phyloP scores from a whole-genome alignment of 2,888 invertebrate species.

The Poecilus cupreus region DNA sequence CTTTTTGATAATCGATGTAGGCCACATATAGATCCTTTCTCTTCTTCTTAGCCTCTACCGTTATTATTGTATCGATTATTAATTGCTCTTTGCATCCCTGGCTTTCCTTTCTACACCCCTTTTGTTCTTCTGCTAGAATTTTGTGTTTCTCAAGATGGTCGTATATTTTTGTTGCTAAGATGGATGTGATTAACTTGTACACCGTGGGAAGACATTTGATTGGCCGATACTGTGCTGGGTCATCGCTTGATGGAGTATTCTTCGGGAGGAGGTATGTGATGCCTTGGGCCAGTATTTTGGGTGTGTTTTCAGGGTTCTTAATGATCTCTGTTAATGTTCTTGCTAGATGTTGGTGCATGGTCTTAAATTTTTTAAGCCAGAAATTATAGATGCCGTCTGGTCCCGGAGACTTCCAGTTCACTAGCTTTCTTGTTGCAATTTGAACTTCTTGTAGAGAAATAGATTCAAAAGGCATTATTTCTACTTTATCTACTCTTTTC shows the following conservation, averaged over 20 bases:
- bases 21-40: neutral
- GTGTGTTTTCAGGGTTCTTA: neutral
- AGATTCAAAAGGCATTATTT: no score
- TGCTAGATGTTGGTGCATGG: neutral
- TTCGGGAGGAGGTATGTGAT: neutral
- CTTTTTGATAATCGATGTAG: neutral
- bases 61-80: neutral
- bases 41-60: neutral
- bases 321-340: neutral
- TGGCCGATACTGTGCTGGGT: conserved; percentile 20
- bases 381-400: neutral
- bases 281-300: neutral
- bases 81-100: conserved; percentile 17
- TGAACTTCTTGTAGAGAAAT: neutral
- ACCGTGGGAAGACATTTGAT: neutral
- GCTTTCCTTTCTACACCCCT: neutral
- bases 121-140: neutral
- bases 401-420: conserved; percentile 3
- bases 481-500: no score
- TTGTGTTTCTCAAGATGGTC: neutral
- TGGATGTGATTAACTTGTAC: conserved; percentile 6
- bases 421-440: neutral
- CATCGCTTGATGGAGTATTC: neutral
- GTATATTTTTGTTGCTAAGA: conserved; percentile 1
- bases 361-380: conserved; percentile 8